Conservation (phyloP, 1,140 invertebrate species). For the Conus ventricosus region DNA sequence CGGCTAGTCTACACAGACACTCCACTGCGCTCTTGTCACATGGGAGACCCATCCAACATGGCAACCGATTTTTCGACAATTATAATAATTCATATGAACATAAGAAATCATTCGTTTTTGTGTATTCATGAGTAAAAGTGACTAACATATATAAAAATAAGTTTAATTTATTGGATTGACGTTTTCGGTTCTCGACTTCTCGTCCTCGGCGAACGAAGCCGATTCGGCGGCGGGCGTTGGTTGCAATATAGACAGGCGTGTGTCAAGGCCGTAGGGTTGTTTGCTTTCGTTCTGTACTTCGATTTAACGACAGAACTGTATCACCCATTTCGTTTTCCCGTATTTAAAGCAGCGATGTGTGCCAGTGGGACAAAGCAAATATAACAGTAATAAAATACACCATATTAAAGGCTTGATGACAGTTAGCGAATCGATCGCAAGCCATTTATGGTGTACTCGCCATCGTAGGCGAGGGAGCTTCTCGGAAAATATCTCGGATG, state of each 20-base stretch:
- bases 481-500: not conserved
- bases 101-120: not conserved
- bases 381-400: too few relatives aligned
- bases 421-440: not conserved
- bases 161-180: not conserved
- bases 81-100: not conserved
- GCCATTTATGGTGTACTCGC: not conserved
- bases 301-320: too few relatives aligned
- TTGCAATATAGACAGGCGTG: not conserved
- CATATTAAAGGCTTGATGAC: not conserved
- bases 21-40: not conserved
- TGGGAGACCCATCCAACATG: conserved; percentile 6
- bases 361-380: too few relatives aligned
- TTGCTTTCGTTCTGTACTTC: too few relatives aligned
- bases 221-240: not conserved
- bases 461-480: not conserved
- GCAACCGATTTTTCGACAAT: not conserved
- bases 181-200: not conserved
- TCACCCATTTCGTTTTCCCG: too few relatives aligned
- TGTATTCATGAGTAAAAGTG: not conserved
- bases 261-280: not conserved
- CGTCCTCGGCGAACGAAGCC: not conserved
- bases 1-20: not conserved
- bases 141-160: not conserved
- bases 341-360: too few relatives aligned